Percentiles rank a stretch among this genome's conserved stretches.
phyloP scores from a whole-genome alignment of 1,140 invertebrate genomes.

The Listronotus oregonensis region DNA sequence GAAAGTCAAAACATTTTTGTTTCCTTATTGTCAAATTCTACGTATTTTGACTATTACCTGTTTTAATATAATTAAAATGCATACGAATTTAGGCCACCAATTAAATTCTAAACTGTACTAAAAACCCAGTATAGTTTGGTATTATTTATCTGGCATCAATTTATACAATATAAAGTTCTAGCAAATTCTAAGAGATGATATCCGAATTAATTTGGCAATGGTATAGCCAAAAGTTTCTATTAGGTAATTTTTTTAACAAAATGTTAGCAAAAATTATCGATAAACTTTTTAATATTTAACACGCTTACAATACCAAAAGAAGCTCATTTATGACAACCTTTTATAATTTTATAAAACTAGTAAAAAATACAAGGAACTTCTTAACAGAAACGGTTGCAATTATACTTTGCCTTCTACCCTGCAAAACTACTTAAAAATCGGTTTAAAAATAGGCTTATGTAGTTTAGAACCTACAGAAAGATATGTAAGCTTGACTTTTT shows the following conservation, averaged over 20 bases:
- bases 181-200: conserved; percentile 23
- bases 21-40: background rate
- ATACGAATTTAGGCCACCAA: background rate
- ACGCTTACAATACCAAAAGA: conserved; percentile 23
- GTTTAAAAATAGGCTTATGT: too few species aligned
- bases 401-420: too few species aligned
- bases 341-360: conserved; percentile 14
- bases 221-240: conserved; percentile 15
- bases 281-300: conserved; percentile 30
- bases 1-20: background rate
- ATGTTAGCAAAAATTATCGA: conserved; percentile 9
- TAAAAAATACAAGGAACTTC: conserved; percentile 9
- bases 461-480: too few species aligned
- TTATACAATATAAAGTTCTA: conserved; percentile 22
- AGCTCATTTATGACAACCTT: conserved; percentile 21
- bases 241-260: conserved; percentile 3
- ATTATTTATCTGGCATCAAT: conserved; percentile 23
- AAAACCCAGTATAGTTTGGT: conserved; percentile 18
- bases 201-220: conserved; percentile 20
- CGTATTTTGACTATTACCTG: background rate
- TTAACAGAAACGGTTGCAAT: too few species aligned
- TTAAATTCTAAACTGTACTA: background rate
- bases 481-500: too few species aligned
- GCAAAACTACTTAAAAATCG: too few species aligned
- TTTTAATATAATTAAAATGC: background rate